Evolutionary conservation across 2,113 vertebrate genomes (phyloP).

Genomic region (Tachysurus vachellii): DNA sequence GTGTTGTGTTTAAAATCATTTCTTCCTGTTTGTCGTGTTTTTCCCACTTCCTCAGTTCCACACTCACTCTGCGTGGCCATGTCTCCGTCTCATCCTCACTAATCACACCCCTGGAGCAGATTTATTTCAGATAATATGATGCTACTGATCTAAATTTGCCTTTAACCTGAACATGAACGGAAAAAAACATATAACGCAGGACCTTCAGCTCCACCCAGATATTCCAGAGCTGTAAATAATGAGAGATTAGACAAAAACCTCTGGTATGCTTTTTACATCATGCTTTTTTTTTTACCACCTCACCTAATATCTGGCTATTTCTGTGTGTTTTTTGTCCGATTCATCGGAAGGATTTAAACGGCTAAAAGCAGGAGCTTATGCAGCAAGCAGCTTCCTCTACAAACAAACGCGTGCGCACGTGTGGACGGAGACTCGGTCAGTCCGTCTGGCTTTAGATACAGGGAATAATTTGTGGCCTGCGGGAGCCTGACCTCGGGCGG

Average conservation of each 20-base stretch:
- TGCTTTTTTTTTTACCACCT: conserved; percentile 30
- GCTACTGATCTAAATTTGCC: conserved; percentile 43
- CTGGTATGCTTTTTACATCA: conserved; percentile 34
- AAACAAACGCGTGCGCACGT: conserved; percentile 69
- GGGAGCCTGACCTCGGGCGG: conserved; percentile 64
- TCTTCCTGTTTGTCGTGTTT: neutral
- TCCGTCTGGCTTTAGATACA: conserved; percentile 54
- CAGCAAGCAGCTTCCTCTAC: conserved; percentile 57
- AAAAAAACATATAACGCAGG: neutral
- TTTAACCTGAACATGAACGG: conserved; percentile 40
- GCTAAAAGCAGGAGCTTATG: conserved; percentile 65
- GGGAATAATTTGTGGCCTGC: conserved; percentile 67
- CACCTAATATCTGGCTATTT: neutral
- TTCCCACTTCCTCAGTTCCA: conserved; percentile 6
- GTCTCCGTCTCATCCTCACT: conserved; percentile 41
- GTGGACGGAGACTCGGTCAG: conserved; percentile 21
- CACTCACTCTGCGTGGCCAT: conserved; percentile 23
- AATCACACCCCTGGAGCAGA: conserved; percentile 43
- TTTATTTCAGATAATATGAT: conserved; percentile 43
- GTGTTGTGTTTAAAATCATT: neutral
- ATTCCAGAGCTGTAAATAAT: conserved; percentile 56
- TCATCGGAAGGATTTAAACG: conserved; percentile 66
- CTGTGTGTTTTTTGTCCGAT: conserved; percentile 54
- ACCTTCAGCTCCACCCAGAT: conserved; percentile 25
- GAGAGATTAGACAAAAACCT: conserved; percentile 64